Evolutionary conservation across 1,140 invertebrate species (phyloP).

Genomic region (Littorina saxatilis): DNA sequence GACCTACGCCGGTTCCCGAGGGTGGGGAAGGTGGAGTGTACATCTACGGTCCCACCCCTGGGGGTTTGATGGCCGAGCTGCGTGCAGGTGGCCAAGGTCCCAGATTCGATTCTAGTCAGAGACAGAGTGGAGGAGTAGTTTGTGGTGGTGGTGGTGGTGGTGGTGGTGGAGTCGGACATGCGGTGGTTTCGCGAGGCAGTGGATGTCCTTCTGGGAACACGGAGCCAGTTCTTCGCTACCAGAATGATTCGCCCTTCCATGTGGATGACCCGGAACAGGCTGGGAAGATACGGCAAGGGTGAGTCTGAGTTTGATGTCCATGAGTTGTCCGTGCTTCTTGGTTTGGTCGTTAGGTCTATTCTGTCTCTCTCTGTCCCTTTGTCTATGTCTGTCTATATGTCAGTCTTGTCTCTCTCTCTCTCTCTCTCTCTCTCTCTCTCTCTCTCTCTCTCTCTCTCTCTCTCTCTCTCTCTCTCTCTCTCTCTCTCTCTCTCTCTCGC

Average conservation of each 20-base stretch:
- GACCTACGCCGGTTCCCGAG: not conserved
- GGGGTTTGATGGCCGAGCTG: not conserved
- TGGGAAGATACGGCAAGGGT: slow-evolving; percentile 41
- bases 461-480: slow-evolving; percentile 30
- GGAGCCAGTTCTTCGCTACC: slow-evolving; percentile 50
- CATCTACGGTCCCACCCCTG: slow-evolving; percentile 36
- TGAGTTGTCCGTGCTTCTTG: not conserved
- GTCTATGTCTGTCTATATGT: not conserved
- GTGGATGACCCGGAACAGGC: slow-evolving; percentile 39
- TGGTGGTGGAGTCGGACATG: not conserved
- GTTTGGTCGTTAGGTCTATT: not conserved
- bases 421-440: slow-evolving; percentile 5
- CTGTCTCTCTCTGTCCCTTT: not conserved
- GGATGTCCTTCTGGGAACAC: slow-evolving; percentile 20
- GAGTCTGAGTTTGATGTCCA: not conserved
- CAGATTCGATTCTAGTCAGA: slow-evolving; percentile 15
- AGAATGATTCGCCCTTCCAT: slow-evolving; percentile 64
- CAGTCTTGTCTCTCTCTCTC: not conserved
- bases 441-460: slow-evolving; percentile 27
- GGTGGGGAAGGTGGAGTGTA: slow-evolving; percentile 31
- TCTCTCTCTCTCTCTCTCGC: slow-evolving; percentile 31
- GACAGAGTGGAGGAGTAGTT: not conserved
- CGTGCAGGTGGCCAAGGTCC: not conserved
- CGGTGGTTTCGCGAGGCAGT: slow-evolving; percentile 1
- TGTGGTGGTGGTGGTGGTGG: not conserved